Base-by-base conservation (phyloP, 1,140 invertebrate species). In the Battus philenor region DNA sequence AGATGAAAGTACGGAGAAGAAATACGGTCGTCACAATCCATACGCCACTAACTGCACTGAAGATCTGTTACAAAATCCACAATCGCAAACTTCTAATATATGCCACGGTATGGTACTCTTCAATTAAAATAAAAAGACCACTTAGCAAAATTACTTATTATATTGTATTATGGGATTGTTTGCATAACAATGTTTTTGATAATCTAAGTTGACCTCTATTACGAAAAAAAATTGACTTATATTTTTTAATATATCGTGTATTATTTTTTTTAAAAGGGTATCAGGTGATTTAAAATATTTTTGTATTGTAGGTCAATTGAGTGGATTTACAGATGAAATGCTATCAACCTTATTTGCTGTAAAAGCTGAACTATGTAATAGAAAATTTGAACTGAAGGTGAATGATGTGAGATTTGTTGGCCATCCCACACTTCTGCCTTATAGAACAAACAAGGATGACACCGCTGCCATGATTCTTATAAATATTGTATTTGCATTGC, bases 351-450 rank as follows among this genome's bases (percentile, higher is more conserved):
- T 98, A 29, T 95, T 98, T 86, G 95, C 96, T 16, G 95, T 97
- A 0, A 97, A 97, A 72, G 90, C 91, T 24, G 93, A 96, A 64
- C 76, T 98, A 4, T 97, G 95, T 71, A 95, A 95, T 60, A 88
- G 90, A 31, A 97, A 97, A 76, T 97, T 97, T 87, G 96, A 98
- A 79, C 81, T 98, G 0, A 98, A 98, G 89, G 92, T 98, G 0
- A 97, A 98, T 85, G 95, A 98, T 90, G 94, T 98, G 0, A 87
- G 95, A 26, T 98, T 98, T 87, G 94, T 98, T 12, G 96, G 96
- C 4, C 96, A 97, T 86, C 97, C 97, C 0, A 95, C 94, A 0
- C 72, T 93, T 11, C 86, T 97, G 12, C 89, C 90, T 34, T 89
- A 91, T 11, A 80, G 89, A 57, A 88, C 90, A 18, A 87, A 88